Base-by-base conservation (phyloP, 2,797 vertebrate species). In the Aulostomus chinensis region DNA sequence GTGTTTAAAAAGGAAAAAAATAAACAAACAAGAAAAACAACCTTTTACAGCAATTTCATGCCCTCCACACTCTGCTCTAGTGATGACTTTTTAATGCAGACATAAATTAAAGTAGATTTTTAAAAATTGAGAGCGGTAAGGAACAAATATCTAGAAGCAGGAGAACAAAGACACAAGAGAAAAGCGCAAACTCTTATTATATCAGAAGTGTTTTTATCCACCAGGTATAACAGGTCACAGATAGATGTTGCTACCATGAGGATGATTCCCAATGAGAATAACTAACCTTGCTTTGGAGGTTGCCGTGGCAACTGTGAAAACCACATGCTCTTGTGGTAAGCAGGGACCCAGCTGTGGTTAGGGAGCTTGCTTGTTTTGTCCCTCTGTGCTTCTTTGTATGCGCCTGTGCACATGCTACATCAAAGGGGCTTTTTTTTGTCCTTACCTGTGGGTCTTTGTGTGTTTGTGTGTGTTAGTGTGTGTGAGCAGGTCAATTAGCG, bases 301-400 rank as follows among this genome's bases (percentile, higher is more conserved):
- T 83, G 46, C 76, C 72, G 68, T 76, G 47, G 82, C 65, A 81
- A 86, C 86, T 45, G 62, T 43, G 8, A 78, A 57, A 73, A 75
- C 60, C 72, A 72, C 64, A 65, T 38, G 62, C 60, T 71, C 31
- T 18, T 45, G 22, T 45, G 53, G 45, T 48, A 56, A 58, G 34
- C 34, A 54, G 58, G 52, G 13, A 43, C 30, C 28, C 11, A 25
- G 9, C 26, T 29, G 17, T 63, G 50, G 45, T 68, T 39, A 7
- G 30, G 21, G 25, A 49, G 41, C 33, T 40, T 25, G 33, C 45
- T 37, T 40, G 22, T 47, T 58, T 48, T 22, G n/a, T 63, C 29
- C 39, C 34, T 43, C 4, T 48, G 31, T 11, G 12, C 41, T 25
- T 0, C 21, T 43, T 16, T 9, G 8, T 9, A 21, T n/a, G 8